Base-by-base conservation (phyloP, 2,888 invertebrate species). In the Netelia melanura region DNA sequence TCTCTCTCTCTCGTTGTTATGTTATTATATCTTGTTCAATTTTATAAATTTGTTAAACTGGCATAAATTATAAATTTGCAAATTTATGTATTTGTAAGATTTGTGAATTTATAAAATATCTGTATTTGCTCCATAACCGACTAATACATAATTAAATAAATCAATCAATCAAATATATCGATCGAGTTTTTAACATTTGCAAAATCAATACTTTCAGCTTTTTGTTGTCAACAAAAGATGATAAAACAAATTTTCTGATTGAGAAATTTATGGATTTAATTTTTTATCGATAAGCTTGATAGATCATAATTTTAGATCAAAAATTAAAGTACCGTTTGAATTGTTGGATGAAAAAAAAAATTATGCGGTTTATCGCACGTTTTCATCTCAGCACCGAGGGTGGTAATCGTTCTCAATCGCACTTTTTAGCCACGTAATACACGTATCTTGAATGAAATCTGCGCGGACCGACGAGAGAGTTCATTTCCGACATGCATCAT, bases 351-450 rank as follows among this genome's bases (percentile, higher is more conserved):
- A 43, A 71, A 62, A 23, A 44, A 48, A 10, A 56, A 64, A 67
- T 17, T 65, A 61, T 61, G 76, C 70, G 82, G 54, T 62, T 58
- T 71, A 85, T 80, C 85, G 43, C 17, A 38, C 52, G 75, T 81
- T 79, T 61, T 52, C 68, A 86, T 86, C 84, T 74, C 52, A 72
- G 5, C 61, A 56, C 14, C 56, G 17, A 74, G 86, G 83, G 81
- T 84, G 84, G 81, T 58, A 61, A 84, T 83, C 79, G 23, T 10
- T n/a, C 72, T 58, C 48, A 54, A 81, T 81, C 76, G 61, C 54
- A 30, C 25, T 71, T 72, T 30, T 72, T 65, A 2, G 38, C 58
- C 52, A 72, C 54, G 61, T 21, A 52, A 72, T 58, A 71, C 11
- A 9, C 5, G n/a, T 17, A 14, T 30, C 17, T 72, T 44, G 10